Conservation (phyloP, 1,140 invertebrate genomes). For the Lepidurus couesii region DNA sequence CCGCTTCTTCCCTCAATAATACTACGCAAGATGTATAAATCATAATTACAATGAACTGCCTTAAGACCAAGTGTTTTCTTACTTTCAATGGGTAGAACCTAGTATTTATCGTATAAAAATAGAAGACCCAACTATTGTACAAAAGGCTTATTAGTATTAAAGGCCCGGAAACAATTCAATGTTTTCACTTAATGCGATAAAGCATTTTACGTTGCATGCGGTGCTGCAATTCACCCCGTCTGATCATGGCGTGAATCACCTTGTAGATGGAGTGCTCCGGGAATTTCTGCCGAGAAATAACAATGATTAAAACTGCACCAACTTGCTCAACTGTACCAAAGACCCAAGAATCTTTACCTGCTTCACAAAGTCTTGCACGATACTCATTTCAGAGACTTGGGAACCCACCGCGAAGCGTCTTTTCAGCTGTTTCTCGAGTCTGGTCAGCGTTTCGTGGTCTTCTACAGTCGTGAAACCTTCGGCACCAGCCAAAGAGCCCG, state of each 20-base stretch:
- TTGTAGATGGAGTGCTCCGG: conserved; percentile 79
- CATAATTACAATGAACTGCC: not conserved
- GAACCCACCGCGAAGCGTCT: conserved; percentile 90
- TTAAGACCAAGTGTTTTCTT: not conserved
- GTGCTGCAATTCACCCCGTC: conserved; percentile 90
- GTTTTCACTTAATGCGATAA: conserved; percentile 68
- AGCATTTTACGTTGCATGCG: conserved; percentile 95
- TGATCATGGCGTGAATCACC: conserved; percentile 88
- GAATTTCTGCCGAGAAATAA: conserved; percentile 61
- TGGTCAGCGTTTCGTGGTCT: conserved; percentile 79
- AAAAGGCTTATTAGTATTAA: no score
- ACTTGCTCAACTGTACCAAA: not conserved
- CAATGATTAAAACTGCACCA: not conserved
- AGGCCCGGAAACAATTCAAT: not conserved
- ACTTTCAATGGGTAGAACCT: no score
- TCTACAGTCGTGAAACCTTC: conserved; percentile 96
- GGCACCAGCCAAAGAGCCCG: conserved; percentile 83
- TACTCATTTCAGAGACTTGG: conserved; percentile 89
- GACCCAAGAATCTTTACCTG: conserved; percentile 50
- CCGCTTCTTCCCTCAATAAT: not conserved
- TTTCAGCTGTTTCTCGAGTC: conserved; percentile 94
- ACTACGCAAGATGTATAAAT: not conserved
- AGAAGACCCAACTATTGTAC: no score
- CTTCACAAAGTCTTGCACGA: conserved; percentile 87
- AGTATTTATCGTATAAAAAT: no score